Conservation (phyloP, 2,113 vertebrate species). For the Anhinga rufa region DNA sequence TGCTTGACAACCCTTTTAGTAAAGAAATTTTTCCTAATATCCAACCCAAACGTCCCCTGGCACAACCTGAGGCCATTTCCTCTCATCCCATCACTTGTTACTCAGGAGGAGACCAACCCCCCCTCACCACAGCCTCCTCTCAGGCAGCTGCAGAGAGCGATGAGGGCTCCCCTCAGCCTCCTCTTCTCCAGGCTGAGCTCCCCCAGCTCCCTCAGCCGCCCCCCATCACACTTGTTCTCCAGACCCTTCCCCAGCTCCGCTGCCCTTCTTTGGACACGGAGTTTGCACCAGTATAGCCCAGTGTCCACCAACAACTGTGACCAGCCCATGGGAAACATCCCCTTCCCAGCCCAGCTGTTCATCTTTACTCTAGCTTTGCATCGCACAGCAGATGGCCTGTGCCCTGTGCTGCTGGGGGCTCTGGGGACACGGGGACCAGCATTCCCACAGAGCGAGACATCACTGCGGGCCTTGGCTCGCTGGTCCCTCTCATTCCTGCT, state of each 20-base stretch:
- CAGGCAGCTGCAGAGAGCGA: neutral
- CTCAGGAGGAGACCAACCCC: rapidly evolving
- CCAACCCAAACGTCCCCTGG: neutral
- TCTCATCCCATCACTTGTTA: neutral
- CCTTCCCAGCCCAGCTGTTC: neutral
- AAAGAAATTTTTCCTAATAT: neutral
- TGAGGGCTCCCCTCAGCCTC: neutral
- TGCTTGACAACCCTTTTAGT: rapidly evolving
- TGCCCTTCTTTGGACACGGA: neutral
- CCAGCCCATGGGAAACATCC: neutral
- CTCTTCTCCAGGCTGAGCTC: neutral
- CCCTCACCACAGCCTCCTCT: rapidly evolving
- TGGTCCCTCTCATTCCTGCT: rapidly evolving
- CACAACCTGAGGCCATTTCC: rapidly evolving
- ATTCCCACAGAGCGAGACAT: rapidly evolving
- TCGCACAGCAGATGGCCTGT: neutral
- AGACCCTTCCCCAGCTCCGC: rapidly evolving
- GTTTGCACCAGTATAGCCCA: neutral
- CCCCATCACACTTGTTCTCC: neutral
- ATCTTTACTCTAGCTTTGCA: neutral
- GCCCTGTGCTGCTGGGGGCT: neutral
- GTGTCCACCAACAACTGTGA: neutral
- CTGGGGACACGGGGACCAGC: neutral
- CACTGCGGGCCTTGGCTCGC: rapidly evolving
- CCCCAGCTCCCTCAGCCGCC: neutral